Base-by-base conservation (phyloP, 2,113 vertebrate genomes). In the Proterorhinus semilunaris region DNA sequence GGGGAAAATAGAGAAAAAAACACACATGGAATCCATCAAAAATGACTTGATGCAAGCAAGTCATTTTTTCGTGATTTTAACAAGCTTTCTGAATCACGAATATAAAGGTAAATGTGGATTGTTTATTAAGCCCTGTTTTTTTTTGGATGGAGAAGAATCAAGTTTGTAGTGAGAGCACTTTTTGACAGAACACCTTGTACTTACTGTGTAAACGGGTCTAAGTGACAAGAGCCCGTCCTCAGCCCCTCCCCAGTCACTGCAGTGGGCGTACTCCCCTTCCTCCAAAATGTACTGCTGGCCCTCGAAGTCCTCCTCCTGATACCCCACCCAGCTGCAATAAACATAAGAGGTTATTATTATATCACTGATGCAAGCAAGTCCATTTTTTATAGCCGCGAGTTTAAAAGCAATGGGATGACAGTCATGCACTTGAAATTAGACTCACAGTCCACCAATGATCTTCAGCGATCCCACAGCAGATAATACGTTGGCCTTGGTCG, bases 271-370 rank as follows among this genome's bases (percentile, higher is more conserved):
- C 0, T 93, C 93, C 62, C 98, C 98, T 90, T 99, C 98, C 85
- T 99, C 98, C 78, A 99, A 89, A 80, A 98, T 77, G 85, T 95
- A 98, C 86, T 99, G 98, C 73, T 94, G 95, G 7, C 96, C 98
- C 75, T 92, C 92, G 70, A 96, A 97, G n/a, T 91, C 90, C 15
- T 92, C 85, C 69, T 96, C 95, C 61, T 94, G 94, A n/a, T 96
- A 98, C 8, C 94, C 97, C 2, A 97, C 95, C 96, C 97, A 98
- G 3, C 98, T 99, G 67, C 57, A 46, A 49, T 7, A 9, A 61
- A 53, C 13, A 49, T 51, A 43, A 73, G 10, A 63, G 2, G 65
- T 43, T 21, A 55, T 27, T 9, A 21, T 12, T 50, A 57, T 43
- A n/a, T 50, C 5, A 48, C 11, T n/a, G 45, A 15, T 42, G 11